These are phyloP conservation scores for Melanerpes formicivorus DNA, from an alignment of 2,113 vertebrate species.

Conservation along the genomic window DNA sequence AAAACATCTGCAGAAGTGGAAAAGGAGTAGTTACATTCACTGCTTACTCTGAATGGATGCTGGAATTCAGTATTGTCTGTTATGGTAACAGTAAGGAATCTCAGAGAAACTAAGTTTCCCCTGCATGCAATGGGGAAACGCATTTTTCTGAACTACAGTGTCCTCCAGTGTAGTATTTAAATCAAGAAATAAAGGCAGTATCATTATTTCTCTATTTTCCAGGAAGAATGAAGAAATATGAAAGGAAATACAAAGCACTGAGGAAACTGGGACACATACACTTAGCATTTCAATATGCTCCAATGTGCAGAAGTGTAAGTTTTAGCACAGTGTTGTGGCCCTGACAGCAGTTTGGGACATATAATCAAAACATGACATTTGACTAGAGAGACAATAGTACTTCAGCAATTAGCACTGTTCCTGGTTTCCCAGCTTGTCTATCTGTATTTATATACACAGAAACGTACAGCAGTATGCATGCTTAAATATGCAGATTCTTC, in stretches of 20 bases:
- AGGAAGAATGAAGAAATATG: background rate
- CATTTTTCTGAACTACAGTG: background rate
- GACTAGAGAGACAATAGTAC: background rate
- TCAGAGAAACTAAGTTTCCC: background rate
- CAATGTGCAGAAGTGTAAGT: background rate
- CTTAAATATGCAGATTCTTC: background rate
- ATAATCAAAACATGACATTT: background rate
- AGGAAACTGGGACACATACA: background rate
- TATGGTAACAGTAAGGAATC: background rate
- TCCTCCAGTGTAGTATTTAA: background rate
- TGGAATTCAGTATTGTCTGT: background rate
- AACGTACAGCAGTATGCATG: background rate
- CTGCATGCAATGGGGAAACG: background rate
- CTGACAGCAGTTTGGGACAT: background rate
- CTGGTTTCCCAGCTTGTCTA: background rate
- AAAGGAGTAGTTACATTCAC: background rate
- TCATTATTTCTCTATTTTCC: background rate
- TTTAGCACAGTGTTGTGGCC: background rate
- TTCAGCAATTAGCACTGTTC: background rate
- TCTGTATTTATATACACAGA: background rate
- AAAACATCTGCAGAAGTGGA: background rate
- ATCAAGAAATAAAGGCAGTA: background rate
- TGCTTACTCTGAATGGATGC: background rate
- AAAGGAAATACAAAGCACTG: background rate
- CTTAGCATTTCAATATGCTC: background rate